Evolutionary conservation across 1,140 invertebrate species (phyloP).

Genomic region (Drosophila aff.): DNA sequence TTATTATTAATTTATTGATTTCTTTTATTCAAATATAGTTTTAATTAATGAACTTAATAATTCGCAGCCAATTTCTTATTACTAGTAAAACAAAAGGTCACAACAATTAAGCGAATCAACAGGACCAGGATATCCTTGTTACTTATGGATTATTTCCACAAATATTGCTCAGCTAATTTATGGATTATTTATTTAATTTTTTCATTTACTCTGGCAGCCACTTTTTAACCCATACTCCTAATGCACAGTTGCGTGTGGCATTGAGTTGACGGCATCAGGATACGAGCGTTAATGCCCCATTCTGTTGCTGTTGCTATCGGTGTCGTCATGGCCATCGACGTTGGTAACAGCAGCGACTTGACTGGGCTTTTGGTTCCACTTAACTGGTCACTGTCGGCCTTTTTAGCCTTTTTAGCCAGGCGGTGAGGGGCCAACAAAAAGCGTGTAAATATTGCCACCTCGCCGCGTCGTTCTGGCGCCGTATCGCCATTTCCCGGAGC

Average conservation of each 20-base stretch:
- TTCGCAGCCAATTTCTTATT: background rate
- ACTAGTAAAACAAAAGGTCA: constrained; percentile 9
- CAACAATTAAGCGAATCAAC: constrained; percentile 21
- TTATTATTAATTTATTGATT: background rate
- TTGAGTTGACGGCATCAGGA: constrained; percentile 21
- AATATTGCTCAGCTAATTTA: constrained; percentile 34
- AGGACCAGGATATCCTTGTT: constrained; percentile 31
- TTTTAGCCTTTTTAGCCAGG: constrained; percentile 47
- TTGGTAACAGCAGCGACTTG: constrained; percentile 43
- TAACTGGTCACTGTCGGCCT: constrained; percentile 58
- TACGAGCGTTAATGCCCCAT: constrained; percentile 39
- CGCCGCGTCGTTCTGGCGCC: constrained; percentile 62
- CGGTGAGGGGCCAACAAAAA: constrained; percentile 45
- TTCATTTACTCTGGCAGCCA: constrained; percentile 6
- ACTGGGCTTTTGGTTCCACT: constrained; percentile 46
- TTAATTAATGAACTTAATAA: background rate
- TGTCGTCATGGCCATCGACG: constrained; percentile 54
- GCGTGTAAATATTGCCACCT: constrained; percentile 76
- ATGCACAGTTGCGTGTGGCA: constrained; percentile 34
- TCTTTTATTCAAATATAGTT: background rate
- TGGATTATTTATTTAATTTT: constrained; percentile 36
- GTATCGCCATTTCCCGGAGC: constrained; percentile 47
- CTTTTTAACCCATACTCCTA: background rate
- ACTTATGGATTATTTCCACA: constrained; percentile 27
- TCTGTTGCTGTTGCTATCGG: constrained; percentile 31